phyloP scores from a whole-genome alignment of 2,797 vertebrate genomes.

The Pogonophryne albipinna region DNA sequence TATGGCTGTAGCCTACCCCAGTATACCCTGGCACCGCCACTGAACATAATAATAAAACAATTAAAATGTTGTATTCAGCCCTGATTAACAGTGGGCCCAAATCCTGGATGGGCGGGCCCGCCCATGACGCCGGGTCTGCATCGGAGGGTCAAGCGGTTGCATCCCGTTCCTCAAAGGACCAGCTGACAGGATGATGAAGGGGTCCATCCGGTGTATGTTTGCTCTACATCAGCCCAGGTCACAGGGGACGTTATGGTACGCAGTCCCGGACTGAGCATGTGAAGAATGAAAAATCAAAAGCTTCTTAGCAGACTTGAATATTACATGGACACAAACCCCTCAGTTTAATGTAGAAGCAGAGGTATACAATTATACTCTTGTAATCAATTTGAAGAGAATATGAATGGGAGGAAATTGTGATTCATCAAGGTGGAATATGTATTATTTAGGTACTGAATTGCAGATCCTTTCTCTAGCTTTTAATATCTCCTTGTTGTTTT shows the following conservation, averaged over 20 bases:
- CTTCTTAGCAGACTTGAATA: background rate
- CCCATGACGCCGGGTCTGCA: no score
- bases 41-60: no score
- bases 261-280: slow-evolving; percentile 34
- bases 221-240: slow-evolving; percentile 55
- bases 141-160: slow-evolving; percentile 22
- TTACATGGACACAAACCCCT: slow-evolving; percentile 1
- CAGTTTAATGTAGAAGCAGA: background rate
- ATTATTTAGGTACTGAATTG: background rate
- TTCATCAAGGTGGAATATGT: background rate
- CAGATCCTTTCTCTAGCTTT: background rate
- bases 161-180: slow-evolving; percentile 49
- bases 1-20: no score
- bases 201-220: slow-evolving; percentile 51
- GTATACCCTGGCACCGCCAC: no score
- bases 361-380: background rate
- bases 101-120: no score
- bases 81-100: no score
- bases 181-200: slow-evolving; percentile 73
- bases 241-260: slow-evolving; percentile 22
- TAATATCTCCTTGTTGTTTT: background rate
- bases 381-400: background rate
- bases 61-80: no score
- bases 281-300: slow-evolving; percentile 32
- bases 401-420: background rate